Evolutionary conservation across 2,888 invertebrate species (phyloP), one percentile per base, ranked within the genome.

Genomic region (Galerucella pusilla): DNA sequence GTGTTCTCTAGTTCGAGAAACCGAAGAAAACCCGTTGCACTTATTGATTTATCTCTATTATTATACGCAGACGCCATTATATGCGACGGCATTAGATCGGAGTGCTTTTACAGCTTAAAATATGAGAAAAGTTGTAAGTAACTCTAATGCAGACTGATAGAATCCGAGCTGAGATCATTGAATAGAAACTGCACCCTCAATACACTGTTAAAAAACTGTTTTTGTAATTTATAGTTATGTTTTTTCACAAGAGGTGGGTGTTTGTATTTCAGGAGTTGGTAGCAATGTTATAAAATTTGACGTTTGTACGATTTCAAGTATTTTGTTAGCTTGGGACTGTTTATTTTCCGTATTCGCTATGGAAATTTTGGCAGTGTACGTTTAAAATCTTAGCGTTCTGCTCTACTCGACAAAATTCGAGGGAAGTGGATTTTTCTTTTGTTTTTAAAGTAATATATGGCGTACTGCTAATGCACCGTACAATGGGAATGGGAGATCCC

Each of bases 91-190:
- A 81, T 84, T 83, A 83, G 79, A 81, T 79, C 78, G 76, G 78
- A 84, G 80, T 81, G 82, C 83, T 83, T 81, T 82, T 79, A 80
- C 81, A 79, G 81, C 83, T 83, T 85, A 85, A 85, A 86, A 85
- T 86, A 86, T 86, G 85, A 83, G 85, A 85, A 85, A 86, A 86
- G 83, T 86, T 85, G 82, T 85, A 85, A 85, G 86, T 84, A 85
- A 83, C 80, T 82, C 80, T 86, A 86, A 86, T 85, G 82, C 85
- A 79, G 80, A 80, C 84, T 85, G 85, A 86, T 86, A 85, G 86
- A 85, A 85, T 86, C 81, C 77, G 80, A 84, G 83, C 83, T 82
- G 83, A 79, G 82, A 82, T 83, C 71, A 76, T 76, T 76, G 76
- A 76, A 76, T 76, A 71, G 75, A 67, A 65, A 68, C 68, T 25